Evolutionary conservation across 35 echinoderm and acorn worm genomes (phyloP), one percentile per base, ranked within the genome.

Genomic region (Ophiothrix spiculata): DNA sequence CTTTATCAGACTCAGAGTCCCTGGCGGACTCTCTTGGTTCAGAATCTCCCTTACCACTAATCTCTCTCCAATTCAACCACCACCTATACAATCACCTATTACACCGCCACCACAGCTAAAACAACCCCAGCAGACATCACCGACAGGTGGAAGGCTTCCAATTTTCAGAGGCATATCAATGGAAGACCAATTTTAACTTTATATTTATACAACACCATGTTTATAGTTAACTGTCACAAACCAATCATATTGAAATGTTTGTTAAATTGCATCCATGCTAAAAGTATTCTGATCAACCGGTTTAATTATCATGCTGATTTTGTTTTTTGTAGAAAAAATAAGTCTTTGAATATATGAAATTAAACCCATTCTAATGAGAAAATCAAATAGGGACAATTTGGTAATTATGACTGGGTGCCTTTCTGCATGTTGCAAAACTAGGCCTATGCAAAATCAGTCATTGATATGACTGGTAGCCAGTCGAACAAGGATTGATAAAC

Each of bases 131-230:
- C 46, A 31, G 35, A 63, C 15, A 35, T 35, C 60, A 25, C 46
- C 40, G 8, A 39, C 38, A 56, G 69, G 60, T 16, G 90, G 86
- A 42, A 87, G 96, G 42, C 92, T 99, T 33, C 96, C 96, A 8
- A 99, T 99, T 39, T 99, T 99, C 83, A 76, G 96, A 35, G 91
- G 89, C 4, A 93, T 99, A 56, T 99, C 96, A 28, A 87, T 90
- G 36, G 96, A 99, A 38, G 96, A 97, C 73, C 82, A 69, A 41
- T 69, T 12, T 69, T 69, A n/a, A 69, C 17, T 25, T 54, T 21
- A 11, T 21, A 54, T n/a, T n/a, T n/a, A n/a, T n/a, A n/a, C n/a
- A n/a, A n/a, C n/a, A n/a, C n/a, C n/a, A n/a, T n/a, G n/a, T n/a
- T n/a, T n/a, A n/a, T n/a, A n/a, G n/a, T n/a, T n/a, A n/a, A n/a